These are phyloP conservation scores for Palythoa heliodiscus DNA, from an alignment of 92 coral and sea anemone species.

Conservation along the genomic window DNA sequence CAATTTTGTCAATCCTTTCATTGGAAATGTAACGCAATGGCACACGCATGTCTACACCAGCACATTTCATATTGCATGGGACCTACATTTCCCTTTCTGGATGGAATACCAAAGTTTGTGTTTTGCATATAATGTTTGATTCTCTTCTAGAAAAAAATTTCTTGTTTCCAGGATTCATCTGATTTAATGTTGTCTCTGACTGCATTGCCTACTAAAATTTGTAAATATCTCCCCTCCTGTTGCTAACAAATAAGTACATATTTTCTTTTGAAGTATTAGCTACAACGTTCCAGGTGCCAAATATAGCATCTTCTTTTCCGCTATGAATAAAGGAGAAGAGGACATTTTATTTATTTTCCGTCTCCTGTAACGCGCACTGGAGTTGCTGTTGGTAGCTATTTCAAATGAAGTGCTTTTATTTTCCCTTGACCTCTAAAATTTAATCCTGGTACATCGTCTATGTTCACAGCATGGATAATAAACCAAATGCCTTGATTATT, in stretches of 20 bases:
- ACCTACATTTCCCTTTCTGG: constrained; percentile 22
- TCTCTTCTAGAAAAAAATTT: constrained; percentile 49
- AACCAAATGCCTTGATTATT: no score
- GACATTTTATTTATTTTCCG: no score
- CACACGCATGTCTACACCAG: constrained; percentile 7
- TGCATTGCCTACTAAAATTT: constrained; percentile 71
- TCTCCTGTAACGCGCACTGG: no score
- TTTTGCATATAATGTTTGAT: constrained; percentile 39
- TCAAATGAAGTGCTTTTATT: no score
- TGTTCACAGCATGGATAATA: no score
- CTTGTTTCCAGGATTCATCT: constrained; percentile 69
- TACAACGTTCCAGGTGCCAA: constrained; percentile 81
- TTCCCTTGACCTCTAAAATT: no score
- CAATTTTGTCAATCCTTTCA: constrained; percentile 8
- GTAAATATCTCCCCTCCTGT: constrained; percentile 66
- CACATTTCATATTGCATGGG: constrained; percentile 6
- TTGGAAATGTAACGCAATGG: constrained; percentile 14
- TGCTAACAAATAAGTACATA: constrained; percentile 58
- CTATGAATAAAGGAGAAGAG: constrained; percentile 63
- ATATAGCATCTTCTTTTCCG: constrained; percentile 55
- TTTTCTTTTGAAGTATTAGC: constrained; percentile 49
- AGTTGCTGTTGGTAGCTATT: no score
- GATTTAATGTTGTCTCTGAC: constrained; percentile 38
- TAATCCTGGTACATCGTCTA: no score
- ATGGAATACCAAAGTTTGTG: constrained; percentile 8